Conservation (phyloP, 2,888 invertebrate species). For the Acanthoscelides obtectus region DNA sequence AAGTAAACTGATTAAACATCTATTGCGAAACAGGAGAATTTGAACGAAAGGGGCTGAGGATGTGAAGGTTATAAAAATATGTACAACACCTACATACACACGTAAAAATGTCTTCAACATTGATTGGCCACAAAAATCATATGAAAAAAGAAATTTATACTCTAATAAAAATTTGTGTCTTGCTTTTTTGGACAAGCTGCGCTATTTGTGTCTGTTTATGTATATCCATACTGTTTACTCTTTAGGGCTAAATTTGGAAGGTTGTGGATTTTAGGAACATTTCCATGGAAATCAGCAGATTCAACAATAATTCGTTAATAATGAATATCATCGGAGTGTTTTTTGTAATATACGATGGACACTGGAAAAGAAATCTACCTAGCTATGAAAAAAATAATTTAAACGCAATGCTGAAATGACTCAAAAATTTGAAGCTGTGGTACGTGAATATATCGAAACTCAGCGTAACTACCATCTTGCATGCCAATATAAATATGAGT, state of each 20-base stretch:
- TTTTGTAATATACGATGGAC: too few relatives aligned
- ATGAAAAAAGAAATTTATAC: neutral
- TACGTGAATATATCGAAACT: too few relatives aligned
- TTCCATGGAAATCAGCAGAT: neutral
- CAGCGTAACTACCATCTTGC: too few relatives aligned
- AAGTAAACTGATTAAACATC: conserved; percentile 7
- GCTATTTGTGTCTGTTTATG: neutral
- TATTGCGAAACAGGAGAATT: conserved; percentile 8
- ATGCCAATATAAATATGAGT: too few relatives aligned
- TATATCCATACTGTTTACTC: neutral
- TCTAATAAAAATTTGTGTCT: neutral
- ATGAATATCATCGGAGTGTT: too few relatives aligned
- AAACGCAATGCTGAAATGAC: too few relatives aligned
- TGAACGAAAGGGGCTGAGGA: conserved; percentile 1
- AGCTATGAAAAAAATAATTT: too few relatives aligned
- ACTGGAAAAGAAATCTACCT: too few relatives aligned
- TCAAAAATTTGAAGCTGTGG: too few relatives aligned
- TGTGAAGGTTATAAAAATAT: conserved; percentile 13
- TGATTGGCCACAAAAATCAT: conserved; percentile 21
- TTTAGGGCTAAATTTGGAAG: neutral
- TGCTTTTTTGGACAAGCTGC: neutral
- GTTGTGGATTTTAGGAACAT: neutral
- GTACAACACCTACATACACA: conserved; percentile 27
- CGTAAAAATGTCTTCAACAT: conserved; percentile 18
- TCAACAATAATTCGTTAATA: too few relatives aligned